A percentile compares a stretch with the other conserved stretches of the same genome.
Conservation (phyloP, 2,888 invertebrate species). For the Ophion slaviceki region DNA sequence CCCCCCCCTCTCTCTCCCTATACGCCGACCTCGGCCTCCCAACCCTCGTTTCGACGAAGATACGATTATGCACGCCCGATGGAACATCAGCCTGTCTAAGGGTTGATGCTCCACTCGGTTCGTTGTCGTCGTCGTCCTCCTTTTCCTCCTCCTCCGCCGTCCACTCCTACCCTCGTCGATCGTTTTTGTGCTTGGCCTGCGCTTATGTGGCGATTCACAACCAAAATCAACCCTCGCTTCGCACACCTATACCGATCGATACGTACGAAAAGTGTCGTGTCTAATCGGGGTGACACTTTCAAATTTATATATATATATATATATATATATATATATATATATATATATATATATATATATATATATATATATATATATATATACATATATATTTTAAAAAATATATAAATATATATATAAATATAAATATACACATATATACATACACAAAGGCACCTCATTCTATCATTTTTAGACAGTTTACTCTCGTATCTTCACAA, state of each 20-base stretch:
- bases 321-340: not conserved
- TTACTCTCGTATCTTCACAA: not conserved
- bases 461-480: not conserved
- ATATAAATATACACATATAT: not conserved
- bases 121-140: conserved; percentile 11
- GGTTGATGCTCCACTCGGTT: conserved; percentile 72
- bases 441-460: too few species aligned
- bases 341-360: too few species aligned
- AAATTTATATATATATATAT: not conserved
- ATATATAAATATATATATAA: not conserved
- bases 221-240: conserved; percentile 51
- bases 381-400: too few species aligned
- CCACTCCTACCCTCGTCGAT: conserved; percentile 21
- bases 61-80: conserved; percentile 77
- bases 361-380: not conserved
- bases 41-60: conserved; percentile 71
- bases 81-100: conserved; percentile 71
- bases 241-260: conserved; percentile 62
- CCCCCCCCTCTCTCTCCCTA: conserved; percentile 35
- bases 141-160: not conserved
- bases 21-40: conserved; percentile 21
- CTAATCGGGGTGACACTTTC: conserved; percentile 50
- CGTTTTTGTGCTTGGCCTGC: conserved; percentile 46
- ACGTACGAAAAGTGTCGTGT: conserved; percentile 59
- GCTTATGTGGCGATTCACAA: conserved; percentile 34